phyloP scores from a whole-genome alignment of 1,140 invertebrate genomes.

The Marisa cornuarietis region DNA sequence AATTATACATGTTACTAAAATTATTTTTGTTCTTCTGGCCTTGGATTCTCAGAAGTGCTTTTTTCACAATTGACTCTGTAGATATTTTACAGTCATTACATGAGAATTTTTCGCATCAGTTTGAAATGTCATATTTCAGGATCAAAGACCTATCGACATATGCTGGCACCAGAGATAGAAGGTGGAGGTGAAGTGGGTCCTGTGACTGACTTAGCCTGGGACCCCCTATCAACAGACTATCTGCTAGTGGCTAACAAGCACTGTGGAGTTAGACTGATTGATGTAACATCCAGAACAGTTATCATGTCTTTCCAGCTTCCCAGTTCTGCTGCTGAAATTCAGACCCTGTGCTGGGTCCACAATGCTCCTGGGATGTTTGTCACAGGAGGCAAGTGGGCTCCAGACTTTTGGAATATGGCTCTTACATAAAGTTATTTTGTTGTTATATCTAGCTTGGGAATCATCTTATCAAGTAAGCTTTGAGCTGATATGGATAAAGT shows the following conservation, averaged over 20 bases:
- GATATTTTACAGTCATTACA: no score
- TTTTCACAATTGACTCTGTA: no score
- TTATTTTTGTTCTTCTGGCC: no score
- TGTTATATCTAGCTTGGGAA: not conserved
- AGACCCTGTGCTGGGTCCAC: slow-evolving; percentile 65
- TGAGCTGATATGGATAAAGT: no score
- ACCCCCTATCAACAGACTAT: slow-evolving; percentile 67
- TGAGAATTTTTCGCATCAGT: no score
- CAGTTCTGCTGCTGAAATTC: slow-evolving; percentile 60
- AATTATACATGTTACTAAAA: no score
- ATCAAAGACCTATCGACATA: slow-evolving; percentile 41
- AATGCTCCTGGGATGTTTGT: slow-evolving; percentile 69
- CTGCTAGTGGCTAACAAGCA: slow-evolving; percentile 60
- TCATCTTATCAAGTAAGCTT: no score
- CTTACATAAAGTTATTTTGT: slow-evolving; percentile 2
- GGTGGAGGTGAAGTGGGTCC: slow-evolving; percentile 42
- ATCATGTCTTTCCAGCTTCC: slow-evolving; percentile 64
- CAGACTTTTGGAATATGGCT: not conserved
- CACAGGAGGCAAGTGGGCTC: slow-evolving; percentile 60
- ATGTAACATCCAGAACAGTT: slow-evolving; percentile 52
- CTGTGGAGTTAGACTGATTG: slow-evolving; percentile 62
- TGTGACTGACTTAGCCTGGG: slow-evolving; percentile 66
- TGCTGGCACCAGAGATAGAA: slow-evolving; percentile 44
- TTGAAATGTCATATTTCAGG: slow-evolving; percentile 28
- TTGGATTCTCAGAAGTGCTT: no score